Conservation (phyloP, 1,140 invertebrate species). For the Achatina immaculata region DNA sequence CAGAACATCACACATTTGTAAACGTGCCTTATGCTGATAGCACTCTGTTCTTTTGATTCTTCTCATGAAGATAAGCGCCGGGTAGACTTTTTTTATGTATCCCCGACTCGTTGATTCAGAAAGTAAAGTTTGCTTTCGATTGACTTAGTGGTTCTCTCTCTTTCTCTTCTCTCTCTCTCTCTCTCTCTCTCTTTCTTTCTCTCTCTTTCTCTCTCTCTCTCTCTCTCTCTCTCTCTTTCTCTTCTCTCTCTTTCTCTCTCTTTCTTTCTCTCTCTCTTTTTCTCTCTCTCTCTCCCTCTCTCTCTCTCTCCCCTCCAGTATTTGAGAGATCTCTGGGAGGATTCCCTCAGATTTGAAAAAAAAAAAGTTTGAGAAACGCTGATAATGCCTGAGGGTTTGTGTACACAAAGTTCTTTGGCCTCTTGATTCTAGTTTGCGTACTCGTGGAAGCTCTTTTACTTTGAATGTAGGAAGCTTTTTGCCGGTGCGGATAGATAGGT, state of each 20-base stretch:
- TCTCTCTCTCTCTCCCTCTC: neutral
- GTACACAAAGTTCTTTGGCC: neutral
- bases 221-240: conserved; percentile 34
- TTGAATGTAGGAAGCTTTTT: no score
- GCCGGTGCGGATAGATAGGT: no score
- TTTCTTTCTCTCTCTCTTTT: conserved; percentile 29
- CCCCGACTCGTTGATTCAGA: no score
- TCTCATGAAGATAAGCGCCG: no score
- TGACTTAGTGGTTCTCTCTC: no score
- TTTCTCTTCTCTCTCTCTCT: conserved; percentile 24
- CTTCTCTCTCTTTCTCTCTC: no score
- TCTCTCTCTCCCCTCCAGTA: neutral
- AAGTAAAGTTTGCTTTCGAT: no score
- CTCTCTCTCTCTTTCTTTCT: neutral
- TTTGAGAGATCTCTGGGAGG: neutral
- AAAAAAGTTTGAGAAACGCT: neutral
- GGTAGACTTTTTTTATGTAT: no score
- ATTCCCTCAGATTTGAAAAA: neutral
- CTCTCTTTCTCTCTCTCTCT: conserved; percentile 4
- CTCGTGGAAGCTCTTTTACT: neutral
- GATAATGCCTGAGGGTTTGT: no score
- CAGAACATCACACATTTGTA: no score
- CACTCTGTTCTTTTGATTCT: no score
- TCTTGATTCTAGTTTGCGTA: neutral
- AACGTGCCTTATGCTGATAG: no score